Conservation (phyloP, 2,797 vertebrate species). For the Trachurus trachurus region DNA sequence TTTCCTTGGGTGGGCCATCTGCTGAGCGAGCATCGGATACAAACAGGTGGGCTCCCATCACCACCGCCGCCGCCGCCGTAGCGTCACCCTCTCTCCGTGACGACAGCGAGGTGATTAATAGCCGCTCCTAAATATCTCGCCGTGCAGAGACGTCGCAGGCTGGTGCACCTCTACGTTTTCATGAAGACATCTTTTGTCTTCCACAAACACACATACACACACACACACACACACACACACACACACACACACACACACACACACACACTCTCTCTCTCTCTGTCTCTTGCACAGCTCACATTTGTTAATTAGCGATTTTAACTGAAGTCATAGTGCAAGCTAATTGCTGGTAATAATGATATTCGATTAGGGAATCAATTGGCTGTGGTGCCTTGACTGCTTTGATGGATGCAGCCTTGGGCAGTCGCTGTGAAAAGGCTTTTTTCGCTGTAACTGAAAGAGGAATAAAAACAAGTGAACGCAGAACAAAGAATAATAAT, state of each 20-base stretch:
- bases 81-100: constrained; percentile 2
- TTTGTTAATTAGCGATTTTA: constrained; percentile 75
- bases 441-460: constrained; percentile 7
- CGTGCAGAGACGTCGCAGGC: constrained; percentile 3
- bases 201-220: constrained; percentile 12
- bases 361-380: constrained; percentile 81
- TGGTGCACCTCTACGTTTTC: not conserved
- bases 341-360: constrained; percentile 82
- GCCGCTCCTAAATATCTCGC: constrained; percentile 45
- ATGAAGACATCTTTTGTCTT: constrained; percentile 29
- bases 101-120: constrained; percentile 67
- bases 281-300: constrained; percentile 1
- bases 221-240: constrained; percentile 27
- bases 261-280: not conserved
- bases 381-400: constrained; percentile 73
- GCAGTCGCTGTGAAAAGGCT: constrained; percentile 41
- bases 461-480: constrained; percentile 31
- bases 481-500: constrained; percentile 8
- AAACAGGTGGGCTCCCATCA: constrained; percentile 73
- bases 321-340: constrained; percentile 70
- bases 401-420: constrained; percentile 76
- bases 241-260: constrained; percentile 2
- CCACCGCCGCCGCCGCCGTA: constrained; percentile 35
- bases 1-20: constrained; percentile 72
- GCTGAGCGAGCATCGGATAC: constrained; percentile 62